Evolutionary conservation across 2,797 vertebrate species (phyloP).

Genomic region (Sebastes glaucus): DNA sequence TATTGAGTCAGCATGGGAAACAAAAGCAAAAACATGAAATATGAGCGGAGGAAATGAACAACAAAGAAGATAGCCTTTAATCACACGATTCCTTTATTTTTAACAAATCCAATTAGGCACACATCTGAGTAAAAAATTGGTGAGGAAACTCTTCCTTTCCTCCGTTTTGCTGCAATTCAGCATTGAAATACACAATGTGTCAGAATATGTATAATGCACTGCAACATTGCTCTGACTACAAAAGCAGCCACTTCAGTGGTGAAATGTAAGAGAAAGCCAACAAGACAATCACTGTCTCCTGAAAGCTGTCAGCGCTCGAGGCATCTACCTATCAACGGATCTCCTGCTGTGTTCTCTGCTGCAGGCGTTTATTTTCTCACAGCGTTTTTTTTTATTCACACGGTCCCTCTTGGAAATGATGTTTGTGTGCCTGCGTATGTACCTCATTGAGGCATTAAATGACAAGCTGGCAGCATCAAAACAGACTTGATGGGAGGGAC

Average conservation of each 20-base stretch:
- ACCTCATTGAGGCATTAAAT: slow-evolving; percentile 62
- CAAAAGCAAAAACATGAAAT: slow-evolving; percentile 47
- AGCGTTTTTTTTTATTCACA: slow-evolving; percentile 6
- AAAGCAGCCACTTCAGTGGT: slow-evolving; percentile 43
- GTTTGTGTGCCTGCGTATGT: slow-evolving; percentile 32
- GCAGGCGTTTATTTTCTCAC: slow-evolving; percentile 61
- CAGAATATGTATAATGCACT: slow-evolving; percentile 29
- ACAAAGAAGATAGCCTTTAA: slow-evolving; percentile 51
- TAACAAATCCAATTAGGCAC: slow-evolving; percentile 57
- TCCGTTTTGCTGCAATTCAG: background rate
- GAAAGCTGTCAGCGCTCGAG: slow-evolving; percentile 69
- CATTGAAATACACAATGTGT: slow-evolving; percentile 8
- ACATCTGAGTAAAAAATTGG: slow-evolving; percentile 18
- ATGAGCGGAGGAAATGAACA: slow-evolving; percentile 44
- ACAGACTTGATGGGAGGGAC: slow-evolving; percentile 52
- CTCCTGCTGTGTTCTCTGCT: slow-evolving; percentile 59
- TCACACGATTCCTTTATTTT: slow-evolving; percentile 43
- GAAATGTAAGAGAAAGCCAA: slow-evolving; percentile 63
- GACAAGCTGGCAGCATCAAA: slow-evolving; percentile 67
- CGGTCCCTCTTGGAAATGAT: slow-evolving; percentile 31
- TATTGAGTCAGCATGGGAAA: slow-evolving; percentile 67
- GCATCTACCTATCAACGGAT: slow-evolving; percentile 60
- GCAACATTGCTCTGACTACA: slow-evolving; percentile 42
- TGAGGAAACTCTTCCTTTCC: background rate
- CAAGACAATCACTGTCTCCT: slow-evolving; percentile 63